These are phyloP conservation scores for Eurytoma adleriae DNA, from an alignment of 2,888 invertebrate species.

Conservation along the genomic window DNA sequence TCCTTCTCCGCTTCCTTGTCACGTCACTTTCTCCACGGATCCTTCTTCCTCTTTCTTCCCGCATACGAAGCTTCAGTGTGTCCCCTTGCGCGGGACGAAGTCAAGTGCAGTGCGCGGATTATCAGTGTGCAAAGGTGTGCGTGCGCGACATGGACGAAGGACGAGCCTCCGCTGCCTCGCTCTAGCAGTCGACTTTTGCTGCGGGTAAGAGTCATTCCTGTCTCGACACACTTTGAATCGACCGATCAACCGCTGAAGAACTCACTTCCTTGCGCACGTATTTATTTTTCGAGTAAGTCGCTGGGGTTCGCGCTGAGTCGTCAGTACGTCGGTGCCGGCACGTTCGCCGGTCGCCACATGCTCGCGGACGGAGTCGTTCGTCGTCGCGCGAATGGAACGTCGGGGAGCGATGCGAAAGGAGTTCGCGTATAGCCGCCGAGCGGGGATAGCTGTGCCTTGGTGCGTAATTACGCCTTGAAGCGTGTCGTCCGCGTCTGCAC, in stretches of 20 bases:
- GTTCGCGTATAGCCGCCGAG: neutral
- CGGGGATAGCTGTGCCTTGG: slow-evolving; percentile 9
- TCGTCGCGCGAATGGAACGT: neutral
- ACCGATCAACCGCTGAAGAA: too few species aligned
- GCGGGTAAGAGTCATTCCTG: slow-evolving; percentile 35
- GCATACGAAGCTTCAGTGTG: too few species aligned
- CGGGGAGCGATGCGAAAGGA: neutral
- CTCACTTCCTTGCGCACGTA: too few species aligned
- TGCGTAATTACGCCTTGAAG: slow-evolving; percentile 51
- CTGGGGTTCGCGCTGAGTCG: too few species aligned
- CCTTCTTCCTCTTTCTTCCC: too few species aligned
- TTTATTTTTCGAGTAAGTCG: too few species aligned
- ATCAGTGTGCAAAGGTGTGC: slow-evolving; percentile 3
- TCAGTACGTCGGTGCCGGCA: too few species aligned
- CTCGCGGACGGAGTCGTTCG: too few species aligned
- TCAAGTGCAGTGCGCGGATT: neutral
- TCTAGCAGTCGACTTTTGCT: slow-evolving; percentile 15
- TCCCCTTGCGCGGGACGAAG: too few species aligned
- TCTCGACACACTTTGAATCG: too few species aligned
- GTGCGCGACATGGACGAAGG: neutral
- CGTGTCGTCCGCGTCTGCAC: slow-evolving; percentile 32
- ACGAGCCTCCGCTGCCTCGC: neutral
- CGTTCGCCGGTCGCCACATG: too few species aligned
- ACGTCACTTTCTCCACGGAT: neutral
- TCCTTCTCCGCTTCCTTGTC: too few species aligned